Evolutionary conservation across 2,888 invertebrate species (phyloP).

Genomic region (Thereva nobilitata): DNA sequence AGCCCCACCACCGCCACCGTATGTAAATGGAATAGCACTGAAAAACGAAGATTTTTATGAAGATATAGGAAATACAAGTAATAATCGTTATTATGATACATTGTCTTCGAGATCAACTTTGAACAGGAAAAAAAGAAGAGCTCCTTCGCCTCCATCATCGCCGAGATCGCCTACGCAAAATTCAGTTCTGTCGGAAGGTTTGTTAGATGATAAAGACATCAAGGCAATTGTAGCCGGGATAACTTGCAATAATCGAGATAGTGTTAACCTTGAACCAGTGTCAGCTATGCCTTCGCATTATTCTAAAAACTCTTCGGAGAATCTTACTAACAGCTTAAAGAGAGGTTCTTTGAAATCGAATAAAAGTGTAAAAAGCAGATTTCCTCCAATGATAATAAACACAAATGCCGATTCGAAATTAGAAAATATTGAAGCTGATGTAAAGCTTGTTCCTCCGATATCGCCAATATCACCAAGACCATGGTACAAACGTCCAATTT

Average conservation of each 20-base stretch:
- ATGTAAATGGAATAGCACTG: not conserved
- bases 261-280: too few species aligned
- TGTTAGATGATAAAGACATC: constrained; percentile 43
- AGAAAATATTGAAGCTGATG: constrained; percentile 8
- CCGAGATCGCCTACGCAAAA: constrained; percentile 47
- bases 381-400: too few species aligned
- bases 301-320: too few species aligned
- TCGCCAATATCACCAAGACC: constrained; percentile 63
- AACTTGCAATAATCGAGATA: too few species aligned
- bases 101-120: constrained; percentile 40
- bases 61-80: constrained; percentile 23
- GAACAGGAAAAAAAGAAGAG: constrained; percentile 57
- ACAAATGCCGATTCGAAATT: not conserved
- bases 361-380: too few species aligned
- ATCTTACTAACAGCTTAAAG: too few species aligned
- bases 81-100: constrained; percentile 38
- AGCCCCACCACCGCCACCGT: constrained; percentile 70
- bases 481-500: constrained; percentile 67
- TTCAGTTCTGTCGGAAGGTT: constrained; percentile 41
- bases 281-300: too few species aligned
- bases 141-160: constrained; percentile 44
- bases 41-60: constrained; percentile 6
- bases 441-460: constrained; percentile 49
- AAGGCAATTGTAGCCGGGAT: constrained; percentile 41
- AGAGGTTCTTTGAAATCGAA: too few species aligned